Conservation (phyloP, 2,113 vertebrate genomes). For the Brachirus orientalis region DNA sequence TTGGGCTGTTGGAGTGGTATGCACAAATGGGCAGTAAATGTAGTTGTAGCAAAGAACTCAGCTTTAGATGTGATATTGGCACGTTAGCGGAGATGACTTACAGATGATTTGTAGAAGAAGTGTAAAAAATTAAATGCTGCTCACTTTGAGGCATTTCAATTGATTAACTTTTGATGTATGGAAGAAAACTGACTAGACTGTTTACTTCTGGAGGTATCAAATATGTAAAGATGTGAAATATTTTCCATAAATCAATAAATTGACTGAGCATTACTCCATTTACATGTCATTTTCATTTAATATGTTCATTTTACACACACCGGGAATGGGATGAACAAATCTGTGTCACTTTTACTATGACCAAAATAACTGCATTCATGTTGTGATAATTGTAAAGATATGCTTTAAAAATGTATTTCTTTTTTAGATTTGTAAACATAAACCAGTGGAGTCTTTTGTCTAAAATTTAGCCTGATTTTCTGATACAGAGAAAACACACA, state of each 20-base stretch:
- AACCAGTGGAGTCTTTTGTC: too few species aligned
- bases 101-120: constrained; percentile 18
- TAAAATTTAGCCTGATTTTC: too few species aligned
- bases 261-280: constrained; percentile 74
- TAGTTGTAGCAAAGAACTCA: constrained; percentile 46
- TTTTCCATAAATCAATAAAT: constrained; percentile 81
- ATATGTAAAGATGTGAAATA: constrained; percentile 79
- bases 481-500: too few species aligned
- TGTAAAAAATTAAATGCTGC: constrained; percentile 15
- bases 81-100: constrained; percentile 20
- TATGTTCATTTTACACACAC: neutral
- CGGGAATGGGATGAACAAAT: too few species aligned
- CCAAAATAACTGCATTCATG: too few species aligned
- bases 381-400: too few species aligned
- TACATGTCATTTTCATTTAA: constrained; percentile 33
- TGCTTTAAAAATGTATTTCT: too few species aligned
- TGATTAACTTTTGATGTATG: constrained; percentile 30
- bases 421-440: too few species aligned
- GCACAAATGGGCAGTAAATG: constrained; percentile 13
- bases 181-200: constrained; percentile 61
- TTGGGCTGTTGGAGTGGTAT: constrained; percentile 33
- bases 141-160: constrained; percentile 42
- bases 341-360: too few species aligned
- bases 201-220: constrained; percentile 65
- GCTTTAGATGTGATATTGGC: constrained; percentile 28